These are phyloP conservation scores for Myripristis murdjan DNA, from an alignment of 2,797 vertebrate species.

Conservation along the genomic window DNA sequence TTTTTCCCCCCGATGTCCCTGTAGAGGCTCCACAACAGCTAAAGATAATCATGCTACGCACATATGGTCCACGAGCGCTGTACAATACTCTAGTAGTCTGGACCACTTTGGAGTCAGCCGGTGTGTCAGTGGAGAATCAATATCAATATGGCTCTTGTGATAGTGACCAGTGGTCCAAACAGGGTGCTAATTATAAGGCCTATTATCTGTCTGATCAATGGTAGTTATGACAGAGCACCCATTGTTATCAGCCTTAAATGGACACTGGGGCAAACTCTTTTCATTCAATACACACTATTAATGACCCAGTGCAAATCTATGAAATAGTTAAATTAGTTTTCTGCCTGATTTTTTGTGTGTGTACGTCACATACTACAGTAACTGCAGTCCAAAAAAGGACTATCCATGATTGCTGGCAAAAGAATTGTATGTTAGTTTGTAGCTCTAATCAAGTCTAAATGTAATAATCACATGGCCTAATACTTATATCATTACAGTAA, in stretches of 20 bases:
- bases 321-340: conserved; percentile 26
- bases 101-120: conserved; percentile 37
- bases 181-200: conserved; percentile 51
- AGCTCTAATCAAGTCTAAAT: conserved; percentile 15
- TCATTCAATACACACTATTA: conserved; percentile 37
- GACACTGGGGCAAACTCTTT: conserved; percentile 10
- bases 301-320: conserved; percentile 27
- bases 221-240: conserved; percentile 33
- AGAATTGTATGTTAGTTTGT: conserved; percentile 16
- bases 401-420: not conserved
- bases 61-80: conserved; percentile 18
- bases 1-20: no score
- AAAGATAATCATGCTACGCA: conserved; percentile 15
- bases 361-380: not conserved
- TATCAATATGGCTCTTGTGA: conserved; percentile 54
- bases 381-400: not conserved
- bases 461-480: conserved; percentile 8
- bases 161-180: conserved; percentile 63
- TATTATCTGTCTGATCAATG: conserved; percentile 67
- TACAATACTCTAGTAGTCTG: conserved; percentile 8
- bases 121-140: conserved; percentile 56
- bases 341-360: conserved; percentile 24
- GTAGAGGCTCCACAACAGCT: no score
- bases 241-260: conserved; percentile 23
- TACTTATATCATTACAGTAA: not conserved